Evolutionary conservation across 2,797 vertebrate species (phyloP), one percentile per base, ranked within the genome.

Genomic region (Brachyalestes nurse): DNA sequence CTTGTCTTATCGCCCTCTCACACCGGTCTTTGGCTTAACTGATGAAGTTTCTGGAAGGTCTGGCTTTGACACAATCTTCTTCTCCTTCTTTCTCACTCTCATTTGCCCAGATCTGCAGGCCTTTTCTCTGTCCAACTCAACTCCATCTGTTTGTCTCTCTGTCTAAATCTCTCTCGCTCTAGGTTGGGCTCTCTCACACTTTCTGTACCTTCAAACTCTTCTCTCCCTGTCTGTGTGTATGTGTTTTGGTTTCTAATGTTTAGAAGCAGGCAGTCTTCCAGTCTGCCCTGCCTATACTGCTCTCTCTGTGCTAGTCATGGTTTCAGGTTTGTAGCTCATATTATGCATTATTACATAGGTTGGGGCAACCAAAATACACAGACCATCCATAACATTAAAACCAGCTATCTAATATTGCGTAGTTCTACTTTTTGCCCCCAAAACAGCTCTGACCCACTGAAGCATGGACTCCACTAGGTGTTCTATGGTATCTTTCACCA

Each of bases 1-100:
- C 62, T 67, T 53, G 34, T 82, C 74, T 82, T 67, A 77, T 82
- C 80, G 21, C 73, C 51, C 51, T 38, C 72, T 77, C 77, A 40
- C 70, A 76, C 80, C 66, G 47, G 55, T 77, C 67, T 77, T 72
- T 80, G 72, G 61, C 45, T 75, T 77, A 72, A 65, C 67, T 77
- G 67, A 77, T 82, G 73, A 81, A 53, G 57, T 45, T 81, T 70
- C 34, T 57, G 21, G 71, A 65, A 73, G 61, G 34, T 66, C 49
- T 72, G 9, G 38, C n/a, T 53, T 69, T 62, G 25, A 69, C 57
- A 51, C 13, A 40, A 13, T 67, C 23, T 67, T 80, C 40, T 60
- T 65, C 42, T 49, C 57, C 4, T 28, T 58, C 51, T 79, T 34
- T 42, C 21, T 25, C 45, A n/a, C 38, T 55, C 62, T 58, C 34